A percentile compares a stretch with the other conserved stretches of the same genome.
phyloP scores from a whole-genome alignment of 2,113 vertebrate genomes.

The Tinamus guttatus region DNA sequence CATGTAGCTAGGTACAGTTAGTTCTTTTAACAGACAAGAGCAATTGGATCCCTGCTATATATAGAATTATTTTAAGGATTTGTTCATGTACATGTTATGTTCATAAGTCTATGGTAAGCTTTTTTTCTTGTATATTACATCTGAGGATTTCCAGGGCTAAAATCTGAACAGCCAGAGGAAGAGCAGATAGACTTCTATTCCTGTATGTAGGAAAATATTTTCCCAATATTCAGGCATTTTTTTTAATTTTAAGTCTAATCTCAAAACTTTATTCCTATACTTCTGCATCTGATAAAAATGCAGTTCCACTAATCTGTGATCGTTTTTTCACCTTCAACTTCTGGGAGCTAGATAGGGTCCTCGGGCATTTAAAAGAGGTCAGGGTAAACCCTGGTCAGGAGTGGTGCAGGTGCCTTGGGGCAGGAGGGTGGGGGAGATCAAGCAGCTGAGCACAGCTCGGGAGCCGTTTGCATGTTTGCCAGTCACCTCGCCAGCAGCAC shows the following conservation, averaged over 20 bases:
- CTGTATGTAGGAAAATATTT: not conserved
- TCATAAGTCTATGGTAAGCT: not conserved
- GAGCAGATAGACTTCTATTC: not conserved
- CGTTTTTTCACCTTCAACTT: not conserved
- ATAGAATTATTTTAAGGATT: not conserved
- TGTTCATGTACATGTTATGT: not conserved
- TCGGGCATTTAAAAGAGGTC: not conserved
- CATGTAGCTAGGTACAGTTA: not conserved
- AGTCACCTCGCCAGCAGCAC: not conserved
- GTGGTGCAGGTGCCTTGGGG: not conserved
- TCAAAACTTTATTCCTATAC: not conserved
- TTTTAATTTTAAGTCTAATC: not conserved
- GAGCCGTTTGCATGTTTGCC: not conserved
- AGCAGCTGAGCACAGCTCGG: not conserved
- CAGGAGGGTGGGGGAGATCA: not conserved
- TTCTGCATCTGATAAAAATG: not conserved
- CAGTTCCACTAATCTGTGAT: not conserved
- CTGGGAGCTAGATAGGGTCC: not conserved
- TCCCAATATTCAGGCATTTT: not conserved
- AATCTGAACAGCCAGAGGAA: not conserved
- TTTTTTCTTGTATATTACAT: not conserved
- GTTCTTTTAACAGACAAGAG: constrained; percentile 26
- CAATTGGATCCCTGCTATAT: constrained; percentile 5
- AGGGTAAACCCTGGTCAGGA: not conserved
- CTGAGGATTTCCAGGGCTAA: not conserved